Conservation (phyloP, 2,888 invertebrate species). For the Cyrtodaria siliqua region DNA sequence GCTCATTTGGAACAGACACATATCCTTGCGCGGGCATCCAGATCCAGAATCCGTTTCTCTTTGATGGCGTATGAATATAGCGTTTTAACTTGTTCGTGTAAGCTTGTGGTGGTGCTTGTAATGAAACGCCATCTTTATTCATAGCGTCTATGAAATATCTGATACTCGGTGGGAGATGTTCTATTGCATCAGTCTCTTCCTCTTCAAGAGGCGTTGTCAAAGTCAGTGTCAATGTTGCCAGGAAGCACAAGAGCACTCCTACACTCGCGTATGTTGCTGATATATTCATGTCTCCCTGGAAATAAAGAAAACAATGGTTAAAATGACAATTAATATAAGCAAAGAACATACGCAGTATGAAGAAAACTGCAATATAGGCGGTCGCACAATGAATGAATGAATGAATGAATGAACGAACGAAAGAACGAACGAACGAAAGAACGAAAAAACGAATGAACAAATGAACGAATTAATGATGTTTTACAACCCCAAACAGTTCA, state of each 20-base stretch:
- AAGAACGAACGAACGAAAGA: too few species aligned
- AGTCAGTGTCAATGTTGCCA: conserved; percentile 54
- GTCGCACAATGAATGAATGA: too few species aligned
- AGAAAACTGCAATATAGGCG: too few species aligned
- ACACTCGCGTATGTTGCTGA: conserved; percentile 39
- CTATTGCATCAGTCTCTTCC: conserved; percentile 40
- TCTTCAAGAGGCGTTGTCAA: conserved; percentile 46
- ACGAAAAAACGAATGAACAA: too few species aligned
- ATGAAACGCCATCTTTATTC: conserved; percentile 60
- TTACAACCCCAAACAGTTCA: too few species aligned
- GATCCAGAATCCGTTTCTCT: conserved; percentile 79
- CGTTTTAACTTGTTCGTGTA: conserved; percentile 65
- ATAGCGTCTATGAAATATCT: conserved; percentile 56
- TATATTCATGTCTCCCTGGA: conserved; percentile 36
- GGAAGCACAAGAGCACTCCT: conserved; percentile 44
- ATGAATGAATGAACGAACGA: too few species aligned
- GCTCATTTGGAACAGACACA: conserved; percentile 78
- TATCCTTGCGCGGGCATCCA: conserved; percentile 85
- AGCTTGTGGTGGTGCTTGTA: conserved; percentile 66
- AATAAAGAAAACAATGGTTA: too few species aligned
- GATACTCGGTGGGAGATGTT: conserved; percentile 47
- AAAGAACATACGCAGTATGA: too few species aligned
- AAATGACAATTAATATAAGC: too few species aligned
- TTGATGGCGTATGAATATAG: conserved; percentile 53
- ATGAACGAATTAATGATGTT: too few species aligned